A percentile compares a stretch with the other conserved stretches of the same genome.
These are phyloP conservation scores for Antheraea yamamai DNA, from an alignment of 2,888 invertebrate genomes.

Conservation along the genomic window DNA sequence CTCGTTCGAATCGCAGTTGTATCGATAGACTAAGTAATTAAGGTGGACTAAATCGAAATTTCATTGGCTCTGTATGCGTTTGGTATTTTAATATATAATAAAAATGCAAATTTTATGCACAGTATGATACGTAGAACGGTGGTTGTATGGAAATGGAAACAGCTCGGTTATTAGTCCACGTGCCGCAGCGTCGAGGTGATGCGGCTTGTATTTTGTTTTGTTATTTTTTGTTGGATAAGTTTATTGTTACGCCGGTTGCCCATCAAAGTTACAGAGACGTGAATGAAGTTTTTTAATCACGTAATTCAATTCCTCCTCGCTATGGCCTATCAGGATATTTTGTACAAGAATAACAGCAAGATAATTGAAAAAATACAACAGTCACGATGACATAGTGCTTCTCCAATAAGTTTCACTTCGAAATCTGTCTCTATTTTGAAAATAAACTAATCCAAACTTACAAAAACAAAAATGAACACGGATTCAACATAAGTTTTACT, in stretches of 20 bases:
- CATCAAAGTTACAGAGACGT: neutral
- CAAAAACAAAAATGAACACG: too few relatives aligned
- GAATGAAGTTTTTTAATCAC: neutral
- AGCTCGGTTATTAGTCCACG: slow-evolving; percentile 4
- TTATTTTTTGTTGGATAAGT: neutral
- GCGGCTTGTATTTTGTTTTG: neutral
- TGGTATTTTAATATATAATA: slow-evolving; percentile 17
- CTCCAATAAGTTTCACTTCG: too few relatives aligned
- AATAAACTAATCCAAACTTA: too few relatives aligned
- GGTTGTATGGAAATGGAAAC: slow-evolving; percentile 46
- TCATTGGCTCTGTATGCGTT: slow-evolving; percentile 9
- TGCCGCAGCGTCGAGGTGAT: neutral
- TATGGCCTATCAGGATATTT: neutral
- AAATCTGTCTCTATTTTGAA: too few relatives aligned
- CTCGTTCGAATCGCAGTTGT: neutral
- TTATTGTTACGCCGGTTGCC: neutral
- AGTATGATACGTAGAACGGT: slow-evolving; percentile 33
- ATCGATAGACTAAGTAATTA: neutral
- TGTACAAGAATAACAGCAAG: neutral
- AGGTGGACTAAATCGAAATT: slow-evolving; percentile 15
- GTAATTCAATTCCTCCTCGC: neutral
- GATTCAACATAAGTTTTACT: too few relatives aligned
- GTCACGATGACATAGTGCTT: neutral
- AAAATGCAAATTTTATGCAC: slow-evolving; percentile 19
- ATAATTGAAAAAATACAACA: neutral